These are phyloP conservation scores for Pristionchus mayeri DNA, from an alignment of 2,888 invertebrate species.

Conservation along the genomic window DNA sequence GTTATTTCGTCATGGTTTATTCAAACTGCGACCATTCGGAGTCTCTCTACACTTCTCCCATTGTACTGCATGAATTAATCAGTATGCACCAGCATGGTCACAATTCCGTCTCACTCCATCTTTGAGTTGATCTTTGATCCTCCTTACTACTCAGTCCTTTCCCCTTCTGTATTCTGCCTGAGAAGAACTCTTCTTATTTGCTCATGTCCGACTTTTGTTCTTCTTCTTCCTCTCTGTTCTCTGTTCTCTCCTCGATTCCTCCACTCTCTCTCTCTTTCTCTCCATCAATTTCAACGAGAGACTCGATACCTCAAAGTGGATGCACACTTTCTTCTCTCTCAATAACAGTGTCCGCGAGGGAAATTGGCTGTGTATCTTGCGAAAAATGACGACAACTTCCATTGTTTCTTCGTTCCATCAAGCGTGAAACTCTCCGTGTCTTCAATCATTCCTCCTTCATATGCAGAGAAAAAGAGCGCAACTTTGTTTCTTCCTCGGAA, in stretches of 20 bases:
- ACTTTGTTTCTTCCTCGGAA: neutral
- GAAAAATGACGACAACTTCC: neutral
- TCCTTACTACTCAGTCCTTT: neutral
- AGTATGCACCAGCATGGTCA: too few species aligned
- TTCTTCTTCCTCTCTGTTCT: conserved; percentile 10
- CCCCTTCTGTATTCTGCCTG: too few species aligned
- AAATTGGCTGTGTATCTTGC: conserved; percentile 8
- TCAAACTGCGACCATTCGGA: neutral
- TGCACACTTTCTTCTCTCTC: neutral
- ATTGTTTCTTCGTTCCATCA: neutral
- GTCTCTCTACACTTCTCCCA: neutral
- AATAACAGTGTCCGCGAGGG: neutral
- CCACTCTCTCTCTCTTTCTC: neutral
- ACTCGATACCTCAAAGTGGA: conserved; percentile 28
- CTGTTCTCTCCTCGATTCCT: conserved; percentile 16
- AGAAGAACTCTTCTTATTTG: conserved; percentile 12
- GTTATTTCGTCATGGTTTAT: conserved; percentile 27
- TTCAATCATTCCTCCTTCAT: neutral
- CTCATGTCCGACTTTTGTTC: conserved; percentile 6
- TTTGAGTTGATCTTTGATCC: neutral
- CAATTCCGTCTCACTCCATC: too few species aligned
- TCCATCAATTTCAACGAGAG: neutral
- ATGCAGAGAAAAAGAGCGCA: neutral
- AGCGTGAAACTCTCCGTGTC: neutral
- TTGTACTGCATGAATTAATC: neutral